A percentile compares a stretch with the other conserved stretches of the same genome.
Evolutionary conservation across 2,888 invertebrate genomes (phyloP).

Genomic region (Schizotus pectinicornis): DNA sequence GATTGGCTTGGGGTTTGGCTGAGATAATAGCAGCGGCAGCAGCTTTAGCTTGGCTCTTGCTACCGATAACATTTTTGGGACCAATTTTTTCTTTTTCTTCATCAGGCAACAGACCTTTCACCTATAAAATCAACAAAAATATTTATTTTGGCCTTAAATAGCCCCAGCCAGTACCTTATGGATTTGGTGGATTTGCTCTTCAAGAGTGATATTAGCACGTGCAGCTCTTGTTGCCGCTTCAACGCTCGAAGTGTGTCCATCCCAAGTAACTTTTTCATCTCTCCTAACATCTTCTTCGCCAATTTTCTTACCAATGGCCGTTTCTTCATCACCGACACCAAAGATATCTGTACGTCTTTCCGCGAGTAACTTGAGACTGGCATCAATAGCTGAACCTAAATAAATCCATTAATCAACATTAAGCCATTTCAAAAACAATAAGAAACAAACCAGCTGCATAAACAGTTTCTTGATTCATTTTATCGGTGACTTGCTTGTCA

Average conservation of each 20-base stretch:
- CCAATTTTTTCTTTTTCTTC: slow-evolving; percentile 98
- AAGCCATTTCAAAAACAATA: slow-evolving; percentile 10
- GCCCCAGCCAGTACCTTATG: slow-evolving; percentile 73
- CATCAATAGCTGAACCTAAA: slow-evolving; percentile 87
- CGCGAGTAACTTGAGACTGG: slow-evolving; percentile 92
- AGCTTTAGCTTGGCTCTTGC: slow-evolving; percentile 45
- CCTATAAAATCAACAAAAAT: slow-evolving; percentile 40
- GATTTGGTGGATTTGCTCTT: slow-evolving; percentile 97
- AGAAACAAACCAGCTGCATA: slow-evolving; percentile 67
- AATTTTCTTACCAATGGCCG: slow-evolving; percentile 98
- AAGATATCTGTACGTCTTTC: slow-evolving; percentile 99
- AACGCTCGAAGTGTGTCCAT: slow-evolving; percentile 96
- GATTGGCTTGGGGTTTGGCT: slow-evolving; percentile 55
- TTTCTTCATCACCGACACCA: slow-evolving; percentile 98
- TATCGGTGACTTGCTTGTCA: slow-evolving; percentile 92
- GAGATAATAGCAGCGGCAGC: slow-evolving; percentile 56
- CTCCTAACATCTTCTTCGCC: slow-evolving; percentile 84
- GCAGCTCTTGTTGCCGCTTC: slow-evolving; percentile 95
- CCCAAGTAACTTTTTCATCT: slow-evolving; percentile 96
- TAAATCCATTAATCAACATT: slow-evolving; percentile 52
- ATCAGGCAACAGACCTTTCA: slow-evolving; percentile 91
- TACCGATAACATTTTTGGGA: slow-evolving; percentile 74
- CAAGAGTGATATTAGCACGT: slow-evolving; percentile 91
- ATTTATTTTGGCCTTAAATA: neutral
- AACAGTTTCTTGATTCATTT: slow-evolving; percentile 88